Conservation (phyloP, 2,797 vertebrate species). For the Mycteria americana region DNA sequence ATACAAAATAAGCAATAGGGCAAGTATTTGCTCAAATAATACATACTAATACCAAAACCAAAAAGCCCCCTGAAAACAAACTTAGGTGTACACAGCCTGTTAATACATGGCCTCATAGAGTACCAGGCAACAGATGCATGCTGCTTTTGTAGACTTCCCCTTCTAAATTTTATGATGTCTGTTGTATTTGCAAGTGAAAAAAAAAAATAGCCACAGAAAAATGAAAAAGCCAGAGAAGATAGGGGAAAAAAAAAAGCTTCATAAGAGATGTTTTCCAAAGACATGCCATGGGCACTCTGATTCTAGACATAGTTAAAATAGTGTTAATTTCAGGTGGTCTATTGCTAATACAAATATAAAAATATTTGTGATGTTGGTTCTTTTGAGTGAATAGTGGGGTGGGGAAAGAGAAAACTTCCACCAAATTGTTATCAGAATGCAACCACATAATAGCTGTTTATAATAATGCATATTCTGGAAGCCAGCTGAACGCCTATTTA, state of each 20-base stretch:
- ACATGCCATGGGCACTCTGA: not conserved
- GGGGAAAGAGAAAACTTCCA: not conserved
- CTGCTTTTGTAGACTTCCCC: accelerated
- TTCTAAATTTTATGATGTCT: not conserved
- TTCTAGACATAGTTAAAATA: not conserved
- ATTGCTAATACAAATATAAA: not conserved
- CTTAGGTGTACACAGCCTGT: not conserved
- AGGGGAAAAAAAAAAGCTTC: no score
- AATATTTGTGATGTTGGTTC: not conserved
- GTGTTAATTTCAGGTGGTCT: not conserved
- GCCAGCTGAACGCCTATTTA: not conserved
- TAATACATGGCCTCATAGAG: not conserved
- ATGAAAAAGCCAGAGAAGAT: not conserved
- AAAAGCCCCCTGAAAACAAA: accelerated
- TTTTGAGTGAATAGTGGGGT: not conserved
- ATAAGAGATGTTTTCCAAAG: not conserved
- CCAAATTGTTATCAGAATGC: not conserved
- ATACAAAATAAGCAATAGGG: not conserved
- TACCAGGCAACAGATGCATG: not conserved
- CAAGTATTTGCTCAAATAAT: not conserved
- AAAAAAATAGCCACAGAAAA: not conserved
- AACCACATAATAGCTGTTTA: not conserved
- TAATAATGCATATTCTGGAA: not conserved
- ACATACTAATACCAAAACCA: not conserved
- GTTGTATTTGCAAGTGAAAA: not conserved